Base-by-base conservation (phyloP, 2,888 invertebrate genomes). In the Andrena trimmerana region DNA sequence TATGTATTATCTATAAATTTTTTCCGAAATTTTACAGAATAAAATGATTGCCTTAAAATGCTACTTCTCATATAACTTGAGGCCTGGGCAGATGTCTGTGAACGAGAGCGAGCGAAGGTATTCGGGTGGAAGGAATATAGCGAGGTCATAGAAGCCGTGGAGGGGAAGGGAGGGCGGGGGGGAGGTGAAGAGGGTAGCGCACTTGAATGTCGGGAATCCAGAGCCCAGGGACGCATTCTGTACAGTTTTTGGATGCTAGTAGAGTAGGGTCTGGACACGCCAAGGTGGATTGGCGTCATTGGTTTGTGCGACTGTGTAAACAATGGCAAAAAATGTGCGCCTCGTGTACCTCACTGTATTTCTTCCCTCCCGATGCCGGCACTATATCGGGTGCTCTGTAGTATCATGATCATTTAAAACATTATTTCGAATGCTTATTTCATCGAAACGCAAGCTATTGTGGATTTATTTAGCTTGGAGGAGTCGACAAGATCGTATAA, bases 51-150 rank as follows among this genome's bases (percentile, higher is more conserved):
- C 52, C 52, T 52, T 52, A 52, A 52, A 52, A 7, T 6, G n/a
- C 20, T 52, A 52, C 20, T 20, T 20, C 52, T 52, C 20, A 16
- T 52, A 20, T 52, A 52, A 20, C 52, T n/a, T 52, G 52, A 52
- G 20, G 42, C 42, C 20, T 52, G 20, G 20, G 52, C 52, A 52
- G n/a, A 52, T 52, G 52, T 52, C 20, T 52, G 52, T 52, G 52
- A 52, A 20, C 20, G 52, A 52, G 52, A 52, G 20, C 20, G 52
- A 52, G 20, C 52, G 52, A 52, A 52, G 52, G 52, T 20, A 52
- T 52, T n/a, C 20, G 52, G 52, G 52, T 52, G 52, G 52, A 52
- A 52, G 52, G n/a, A 52, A 52, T 52, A 52, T 52, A 52, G n/a
- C n/a, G 52, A 52, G 52, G 52, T 52, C 52, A 52, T 52, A 52